Base-by-base conservation (phyloP, 35 echinoderm and acorn worm genomes). In the Strongylocentrotus purpuratus region DNA sequence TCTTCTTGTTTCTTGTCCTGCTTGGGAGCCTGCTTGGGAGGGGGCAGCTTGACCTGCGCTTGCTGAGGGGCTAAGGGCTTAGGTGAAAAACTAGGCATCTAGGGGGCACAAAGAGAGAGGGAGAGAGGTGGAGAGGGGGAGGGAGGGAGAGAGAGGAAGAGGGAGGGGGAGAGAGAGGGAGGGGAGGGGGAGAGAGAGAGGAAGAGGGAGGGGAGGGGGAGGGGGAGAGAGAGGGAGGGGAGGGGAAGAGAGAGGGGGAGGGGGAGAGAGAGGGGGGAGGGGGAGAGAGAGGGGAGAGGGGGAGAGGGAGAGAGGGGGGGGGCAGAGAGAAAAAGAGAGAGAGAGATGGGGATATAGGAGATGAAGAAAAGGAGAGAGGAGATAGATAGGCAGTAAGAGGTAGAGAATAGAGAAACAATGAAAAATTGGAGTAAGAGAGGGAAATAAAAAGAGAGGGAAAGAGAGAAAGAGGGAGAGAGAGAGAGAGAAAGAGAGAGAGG, bases 31-130 rank as follows among this genome's bases (percentile, higher is more conserved):
- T n/a, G 90, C 41, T 46, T 55, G 20, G 91, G 91, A 70, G 61
- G 61, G 61, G 61, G 61, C 61, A 70, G 61, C 61, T 70, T 70
- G 61, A 22, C 61, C 45, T 88, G 87, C 15, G 87, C 87, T 33
- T 33, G 87, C 91, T 92, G 91, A 88, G 87, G 87, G 45, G 91
- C 48, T 14, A 99, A 86, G 86, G 98, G 98, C 88, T 99, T 99
- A 9, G 98, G 98, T 92, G 98, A 97, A 92, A 99, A 99, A 94
- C 97, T 98, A 94, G 98, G 98, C 61, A 96, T 94, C 98, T 99
- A 94, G 1, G 32, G 91, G 47, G 94, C 3, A 18, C 46, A 71
- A 92, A 52, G 4, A 46, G 47, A 46, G 55, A 94, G 33, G 86
- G 47, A 58, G 4, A 33, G 32, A 85, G 65, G 31, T 5, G 18